These are phyloP conservation scores for Felis chaus DNA, from an alignment of 2,113 vertebrate genomes.

Conservation along the genomic window DNA sequence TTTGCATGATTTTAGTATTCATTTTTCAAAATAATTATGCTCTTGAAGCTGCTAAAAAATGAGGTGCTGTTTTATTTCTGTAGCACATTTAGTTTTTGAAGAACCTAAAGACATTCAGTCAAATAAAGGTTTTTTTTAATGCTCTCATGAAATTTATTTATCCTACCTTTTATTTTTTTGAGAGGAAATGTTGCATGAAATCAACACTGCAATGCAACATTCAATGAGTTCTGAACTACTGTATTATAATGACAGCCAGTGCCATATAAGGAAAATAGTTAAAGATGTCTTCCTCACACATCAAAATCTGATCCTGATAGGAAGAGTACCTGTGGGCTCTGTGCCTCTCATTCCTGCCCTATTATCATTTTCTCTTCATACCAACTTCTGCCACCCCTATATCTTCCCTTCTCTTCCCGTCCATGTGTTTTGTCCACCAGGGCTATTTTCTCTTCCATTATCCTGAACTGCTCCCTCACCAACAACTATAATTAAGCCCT, in stretches of 20 bases:
- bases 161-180: constrained; percentile 46
- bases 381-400: background rate
- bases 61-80: background rate
- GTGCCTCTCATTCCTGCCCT: background rate
- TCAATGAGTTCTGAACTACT: background rate
- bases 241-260: background rate
- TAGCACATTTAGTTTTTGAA: constrained; percentile 24
- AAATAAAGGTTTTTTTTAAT: background rate
- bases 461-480: background rate
- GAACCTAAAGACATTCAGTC: background rate
- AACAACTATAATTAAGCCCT: background rate
- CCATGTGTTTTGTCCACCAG: background rate
- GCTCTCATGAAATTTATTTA: constrained; percentile 35
- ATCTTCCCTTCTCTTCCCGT: background rate
- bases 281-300: background rate
- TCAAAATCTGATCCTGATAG: background rate
- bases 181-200: constrained; percentile 51
- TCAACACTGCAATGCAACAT: constrained; percentile 19
- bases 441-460: background rate
- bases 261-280: background rate
- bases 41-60: background rate
- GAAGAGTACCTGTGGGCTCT: background rate
- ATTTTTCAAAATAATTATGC: constrained; percentile 40
- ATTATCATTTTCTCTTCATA: background rate
- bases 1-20: background rate